phyloP scores from a whole-genome alignment of 53 echinoderm and acorn worm species.

The Echinarachnius parma region DNA sequence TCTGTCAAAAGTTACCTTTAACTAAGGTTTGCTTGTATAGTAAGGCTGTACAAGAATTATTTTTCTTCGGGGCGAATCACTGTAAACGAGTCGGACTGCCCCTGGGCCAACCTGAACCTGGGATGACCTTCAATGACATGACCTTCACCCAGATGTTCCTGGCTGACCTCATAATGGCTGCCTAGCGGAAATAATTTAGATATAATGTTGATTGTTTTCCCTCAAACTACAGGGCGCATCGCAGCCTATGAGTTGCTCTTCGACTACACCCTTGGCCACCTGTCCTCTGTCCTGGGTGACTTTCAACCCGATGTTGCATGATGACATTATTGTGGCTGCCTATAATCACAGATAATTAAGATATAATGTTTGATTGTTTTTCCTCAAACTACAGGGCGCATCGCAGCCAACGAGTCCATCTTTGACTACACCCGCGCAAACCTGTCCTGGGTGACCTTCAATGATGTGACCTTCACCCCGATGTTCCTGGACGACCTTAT shows the following conservation, averaged over 20 bases:
- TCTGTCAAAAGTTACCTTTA: too few species aligned
- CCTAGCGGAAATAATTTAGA: too few species aligned
- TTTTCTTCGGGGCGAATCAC: too few species aligned
- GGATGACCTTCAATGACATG: too few species aligned
- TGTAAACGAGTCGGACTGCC: too few species aligned
- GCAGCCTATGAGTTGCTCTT: slow-evolving; percentile 56
- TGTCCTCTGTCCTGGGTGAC: slow-evolving; percentile 49
- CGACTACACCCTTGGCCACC: slow-evolving; percentile 30
- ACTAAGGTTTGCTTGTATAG: too few species aligned
- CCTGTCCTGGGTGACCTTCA: slow-evolving; percentile 49
- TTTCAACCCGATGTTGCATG: slow-evolving; percentile 69
- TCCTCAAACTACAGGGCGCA: slow-evolving; percentile 69
- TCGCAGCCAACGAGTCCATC: slow-evolving; percentile 51
- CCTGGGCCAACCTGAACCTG: too few species aligned
- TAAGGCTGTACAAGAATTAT: too few species aligned
- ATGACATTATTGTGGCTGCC: slow-evolving; percentile 47
- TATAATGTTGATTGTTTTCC: too few species aligned
- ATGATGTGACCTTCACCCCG: slow-evolving; percentile 62
- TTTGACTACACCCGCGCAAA: slow-evolving; percentile 48
- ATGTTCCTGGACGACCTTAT: slow-evolving; percentile 70
- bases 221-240: slow-evolving; percentile 86
- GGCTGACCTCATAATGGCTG: too few species aligned
- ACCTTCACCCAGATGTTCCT: too few species aligned
- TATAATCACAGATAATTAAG: too few species aligned
- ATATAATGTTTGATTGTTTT: background rate